A percentile compares a stretch with the other conserved stretches of the same genome.
Evolutionary conservation across 2,797 vertebrate species (phyloP).

Genomic region (Thripadectes ignobilis): DNA sequence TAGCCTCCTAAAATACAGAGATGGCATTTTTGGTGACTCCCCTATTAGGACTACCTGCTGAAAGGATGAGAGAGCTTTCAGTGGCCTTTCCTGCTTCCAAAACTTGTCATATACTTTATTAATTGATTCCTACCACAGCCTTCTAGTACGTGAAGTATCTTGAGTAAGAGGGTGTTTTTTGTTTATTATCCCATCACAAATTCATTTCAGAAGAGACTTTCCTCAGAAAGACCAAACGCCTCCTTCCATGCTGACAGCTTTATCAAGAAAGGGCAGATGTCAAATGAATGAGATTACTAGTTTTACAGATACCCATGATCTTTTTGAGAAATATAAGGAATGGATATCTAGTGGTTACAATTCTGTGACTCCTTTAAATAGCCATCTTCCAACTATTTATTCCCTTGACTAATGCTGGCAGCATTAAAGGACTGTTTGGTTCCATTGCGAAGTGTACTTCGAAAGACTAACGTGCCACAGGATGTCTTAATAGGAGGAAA

Average conservation of each 20-base stretch:
- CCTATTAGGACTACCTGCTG: background rate
- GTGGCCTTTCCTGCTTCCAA: background rate
- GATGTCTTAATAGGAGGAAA: slow-evolving; percentile 2
- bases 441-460: background rate
- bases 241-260: background rate
- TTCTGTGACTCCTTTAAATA: background rate
- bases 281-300: background rate
- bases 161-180: rapidly evolving
- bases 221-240: background rate
- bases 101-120: background rate
- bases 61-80: background rate
- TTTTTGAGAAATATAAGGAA: background rate
- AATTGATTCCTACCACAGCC: background rate
- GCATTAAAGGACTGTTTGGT: background rate
- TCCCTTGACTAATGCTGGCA: background rate
- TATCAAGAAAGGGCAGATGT: background rate
- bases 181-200: background rate
- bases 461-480: rapidly evolving
- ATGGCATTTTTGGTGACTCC: background rate
- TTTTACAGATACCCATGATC: background rate
- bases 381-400: background rate
- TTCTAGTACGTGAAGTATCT: background rate
- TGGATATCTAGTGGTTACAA: background rate
- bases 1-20: background rate
- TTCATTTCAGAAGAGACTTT: background rate